Evolutionary conservation across 2,113 vertebrate species (phyloP).

Genomic region (Plectropomus leopardus): DNA sequence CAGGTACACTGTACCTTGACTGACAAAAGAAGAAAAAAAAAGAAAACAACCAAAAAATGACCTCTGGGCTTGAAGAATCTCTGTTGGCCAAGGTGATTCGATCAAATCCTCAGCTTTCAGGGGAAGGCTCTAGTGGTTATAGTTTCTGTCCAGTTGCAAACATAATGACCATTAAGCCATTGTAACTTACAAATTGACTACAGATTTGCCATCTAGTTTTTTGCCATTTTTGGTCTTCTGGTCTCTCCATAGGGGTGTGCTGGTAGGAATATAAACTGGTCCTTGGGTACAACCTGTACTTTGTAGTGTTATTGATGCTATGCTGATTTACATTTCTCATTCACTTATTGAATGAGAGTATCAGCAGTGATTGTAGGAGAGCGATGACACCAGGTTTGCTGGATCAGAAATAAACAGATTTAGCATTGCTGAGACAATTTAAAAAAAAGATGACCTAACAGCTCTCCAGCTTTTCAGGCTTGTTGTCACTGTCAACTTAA

Average conservation of each 20-base stretch:
- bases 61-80: no score
- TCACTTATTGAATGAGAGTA: not conserved
- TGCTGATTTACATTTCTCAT: not conserved
- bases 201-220: not conserved
- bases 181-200: not conserved
- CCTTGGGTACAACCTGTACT: not conserved
- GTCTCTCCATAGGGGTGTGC: not conserved
- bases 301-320: not conserved
- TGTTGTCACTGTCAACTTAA: not conserved
- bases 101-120: not conserved
- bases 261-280: not conserved
- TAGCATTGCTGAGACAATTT: not conserved
- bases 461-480: not conserved
- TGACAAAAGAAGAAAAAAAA: no score
- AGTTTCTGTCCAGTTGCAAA: not conserved
- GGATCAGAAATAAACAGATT: slow-evolving; percentile 2
- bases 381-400: not conserved
- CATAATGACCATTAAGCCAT: not conserved
- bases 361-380: not conserved
- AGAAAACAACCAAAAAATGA: no score
- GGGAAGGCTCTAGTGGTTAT: no score
- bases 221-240: not conserved
- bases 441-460: not conserved
- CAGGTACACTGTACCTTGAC: no score
- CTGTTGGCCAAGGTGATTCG: no score